Conservation (phyloP, 2,113 vertebrate species). For the Cygnus buccinator region DNA sequence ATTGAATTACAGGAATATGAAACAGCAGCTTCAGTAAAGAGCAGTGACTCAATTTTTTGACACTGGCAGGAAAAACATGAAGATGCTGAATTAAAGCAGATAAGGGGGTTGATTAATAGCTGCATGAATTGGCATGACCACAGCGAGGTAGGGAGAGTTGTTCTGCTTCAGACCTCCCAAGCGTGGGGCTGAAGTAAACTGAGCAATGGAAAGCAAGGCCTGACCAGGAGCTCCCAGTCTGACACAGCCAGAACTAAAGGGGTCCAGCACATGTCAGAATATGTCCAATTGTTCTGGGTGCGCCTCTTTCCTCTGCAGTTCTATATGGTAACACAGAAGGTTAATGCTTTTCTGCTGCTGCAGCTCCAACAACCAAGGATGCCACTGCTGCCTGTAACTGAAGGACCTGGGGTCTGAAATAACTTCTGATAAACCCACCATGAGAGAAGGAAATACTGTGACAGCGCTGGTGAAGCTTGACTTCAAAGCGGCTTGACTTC, state of each 20-base stretch:
- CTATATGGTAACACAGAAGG: background rate
- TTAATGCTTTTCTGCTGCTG: background rate
- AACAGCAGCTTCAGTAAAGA: constrained; percentile 7
- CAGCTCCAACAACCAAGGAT: background rate
- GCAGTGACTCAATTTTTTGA: constrained; percentile 4
- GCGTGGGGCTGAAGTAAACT: background rate
- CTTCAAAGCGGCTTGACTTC: background rate
- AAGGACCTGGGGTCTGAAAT: background rate
- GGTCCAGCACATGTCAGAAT: background rate
- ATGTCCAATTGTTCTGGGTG: background rate
- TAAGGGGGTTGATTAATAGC: background rate
- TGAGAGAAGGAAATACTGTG: background rate
- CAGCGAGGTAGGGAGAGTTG: background rate
- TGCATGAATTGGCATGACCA: background rate
- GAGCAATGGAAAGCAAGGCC: background rate
- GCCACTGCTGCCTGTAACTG: background rate
- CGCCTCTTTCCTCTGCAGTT: background rate
- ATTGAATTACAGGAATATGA: constrained; percentile 31
- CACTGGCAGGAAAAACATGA: background rate
- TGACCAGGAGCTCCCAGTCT: background rate
- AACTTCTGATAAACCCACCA: background rate
- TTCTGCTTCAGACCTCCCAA: background rate
- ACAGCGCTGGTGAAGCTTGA: background rate
- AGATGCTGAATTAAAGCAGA: constrained; percentile 9
- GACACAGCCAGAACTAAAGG: background rate